These are phyloP conservation scores for Macrotus californicus DNA, from an alignment of 2,113 vertebrate genomes.

Conservation along the genomic window DNA sequence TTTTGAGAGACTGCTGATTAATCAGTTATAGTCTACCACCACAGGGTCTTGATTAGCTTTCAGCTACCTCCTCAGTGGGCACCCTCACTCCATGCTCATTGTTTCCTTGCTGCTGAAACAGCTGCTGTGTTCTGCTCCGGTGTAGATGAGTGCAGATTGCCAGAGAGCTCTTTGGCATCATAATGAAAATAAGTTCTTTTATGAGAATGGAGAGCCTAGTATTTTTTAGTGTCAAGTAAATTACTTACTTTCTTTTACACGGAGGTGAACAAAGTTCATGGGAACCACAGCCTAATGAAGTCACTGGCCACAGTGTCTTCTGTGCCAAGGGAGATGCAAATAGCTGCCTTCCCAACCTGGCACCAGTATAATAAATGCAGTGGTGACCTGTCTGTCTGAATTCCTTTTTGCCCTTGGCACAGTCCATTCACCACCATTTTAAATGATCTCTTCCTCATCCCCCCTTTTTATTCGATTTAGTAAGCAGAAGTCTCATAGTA, in stretches of 20 bases:
- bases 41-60: background rate
- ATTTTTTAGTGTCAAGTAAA: background rate
- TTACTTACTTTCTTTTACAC: background rate
- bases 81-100: background rate
- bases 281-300: background rate
- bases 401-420: conserved; percentile 38
- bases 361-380: background rate
- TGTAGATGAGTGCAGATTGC: background rate
- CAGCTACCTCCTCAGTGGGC: background rate
- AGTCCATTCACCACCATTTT: conserved; percentile 34
- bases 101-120: background rate
- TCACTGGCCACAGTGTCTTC: background rate
- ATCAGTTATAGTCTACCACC: background rate
- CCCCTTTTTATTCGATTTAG: conserved; percentile 79
- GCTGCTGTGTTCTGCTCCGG: background rate
- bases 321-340: background rate
- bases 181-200: background rate
- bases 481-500: conserved; percentile 71
- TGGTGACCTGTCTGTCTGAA: background rate
- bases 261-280: background rate
- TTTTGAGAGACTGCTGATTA: background rate
- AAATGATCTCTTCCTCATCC: conserved; percentile 46
- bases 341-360: background rate
- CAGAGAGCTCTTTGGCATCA: background rate
- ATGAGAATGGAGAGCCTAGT: background rate